phyloP scores from a whole-genome alignment of 2,797 vertebrate genomes.

The Cheirogaleus major region DNA sequence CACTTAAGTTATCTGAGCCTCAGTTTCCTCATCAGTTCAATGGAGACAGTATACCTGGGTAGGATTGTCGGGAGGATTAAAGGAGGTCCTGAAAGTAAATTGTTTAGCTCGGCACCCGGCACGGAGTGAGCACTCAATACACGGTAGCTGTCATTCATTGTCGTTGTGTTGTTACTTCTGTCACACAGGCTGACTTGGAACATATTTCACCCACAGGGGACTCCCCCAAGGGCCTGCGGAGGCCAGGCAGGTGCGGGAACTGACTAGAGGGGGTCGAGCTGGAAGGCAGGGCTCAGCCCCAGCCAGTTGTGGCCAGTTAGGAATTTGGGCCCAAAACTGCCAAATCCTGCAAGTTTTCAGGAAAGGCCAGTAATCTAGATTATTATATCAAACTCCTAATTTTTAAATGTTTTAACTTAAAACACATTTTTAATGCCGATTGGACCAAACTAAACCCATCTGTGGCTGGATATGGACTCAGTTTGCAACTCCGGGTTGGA shows the following conservation, averaged over 20 bases:
- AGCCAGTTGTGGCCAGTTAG: background rate
- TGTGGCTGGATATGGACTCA: background rate
- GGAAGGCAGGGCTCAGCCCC: background rate
- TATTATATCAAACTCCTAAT: conserved; percentile 3
- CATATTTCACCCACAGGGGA: background rate
- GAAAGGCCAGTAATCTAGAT: conserved; percentile 3
- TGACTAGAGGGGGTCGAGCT: background rate
- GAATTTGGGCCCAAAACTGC: background rate
- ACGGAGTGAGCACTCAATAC: background rate
- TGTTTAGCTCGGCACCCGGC: background rate
- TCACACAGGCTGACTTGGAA: background rate
- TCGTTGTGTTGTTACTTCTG: background rate
- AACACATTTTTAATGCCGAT: conserved; percentile 55
- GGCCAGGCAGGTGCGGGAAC: accelerated
- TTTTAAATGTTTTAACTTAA: conserved; percentile 54
- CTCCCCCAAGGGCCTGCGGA: background rate
- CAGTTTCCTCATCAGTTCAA: background rate
- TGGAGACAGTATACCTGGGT: background rate
- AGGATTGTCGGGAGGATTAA: background rate
- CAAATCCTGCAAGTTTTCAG: background rate
- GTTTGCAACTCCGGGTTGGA: background rate
- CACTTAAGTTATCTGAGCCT: background rate
- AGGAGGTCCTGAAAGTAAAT: background rate
- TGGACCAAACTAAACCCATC: conserved; percentile 28
- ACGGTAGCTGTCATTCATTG: background rate